Evolutionary conservation across 2,797 vertebrate genomes (phyloP).

Genomic region (Typhlichthys eigenmanni): DNA sequence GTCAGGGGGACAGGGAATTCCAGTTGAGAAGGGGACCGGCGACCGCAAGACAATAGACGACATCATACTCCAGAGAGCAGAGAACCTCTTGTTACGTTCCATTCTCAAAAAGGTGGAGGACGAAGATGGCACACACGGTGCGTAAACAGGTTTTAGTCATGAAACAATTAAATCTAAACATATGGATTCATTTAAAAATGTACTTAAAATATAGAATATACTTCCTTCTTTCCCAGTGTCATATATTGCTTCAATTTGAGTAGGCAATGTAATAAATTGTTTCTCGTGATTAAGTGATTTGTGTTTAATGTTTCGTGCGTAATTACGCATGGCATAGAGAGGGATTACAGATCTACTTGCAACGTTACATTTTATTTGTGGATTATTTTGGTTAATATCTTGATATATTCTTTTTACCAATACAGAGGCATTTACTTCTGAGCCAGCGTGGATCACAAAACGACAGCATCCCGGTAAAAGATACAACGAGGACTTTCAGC

Average conservation of each 20-base stretch:
- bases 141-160: conserved; percentile 25
- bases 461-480: conserved; percentile 82
- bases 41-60: conserved; percentile 71
- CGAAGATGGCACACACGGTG: conserved; percentile 71
- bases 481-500: conserved; percentile 64
- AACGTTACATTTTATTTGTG: no score
- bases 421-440: conserved; percentile 69
- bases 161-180: no score
- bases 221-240: no score
- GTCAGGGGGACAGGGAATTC: conserved; percentile 70
- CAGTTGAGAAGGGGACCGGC: conserved; percentile 65
- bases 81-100: conserved; percentile 78
- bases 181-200: no score
- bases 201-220: no score
- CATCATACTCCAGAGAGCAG: conserved; percentile 78
- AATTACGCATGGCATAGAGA: no score
- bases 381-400: not conserved
- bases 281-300: no score
- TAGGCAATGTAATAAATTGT: no score
- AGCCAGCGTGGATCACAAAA: conserved; percentile 80
- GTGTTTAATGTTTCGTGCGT: no score
- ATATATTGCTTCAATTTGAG: no score
- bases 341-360: not conserved
- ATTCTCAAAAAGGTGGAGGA: conserved; percentile 79
- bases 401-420: not conserved